Base-by-base conservation (phyloP, 2,797 vertebrate genomes). In the Mus caroli region DNA sequence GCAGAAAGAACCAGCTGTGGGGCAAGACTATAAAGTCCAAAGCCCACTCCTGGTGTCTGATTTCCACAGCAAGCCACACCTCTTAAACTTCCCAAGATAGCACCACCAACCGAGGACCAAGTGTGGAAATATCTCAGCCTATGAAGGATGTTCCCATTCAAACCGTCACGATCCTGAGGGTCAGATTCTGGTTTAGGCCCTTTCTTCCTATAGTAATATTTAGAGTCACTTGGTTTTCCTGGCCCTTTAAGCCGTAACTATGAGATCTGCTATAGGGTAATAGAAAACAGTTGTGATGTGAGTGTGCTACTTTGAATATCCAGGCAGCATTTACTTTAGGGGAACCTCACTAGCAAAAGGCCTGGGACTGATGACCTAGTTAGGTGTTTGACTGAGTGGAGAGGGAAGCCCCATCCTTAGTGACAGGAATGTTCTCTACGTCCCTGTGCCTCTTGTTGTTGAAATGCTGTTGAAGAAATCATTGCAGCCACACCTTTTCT, bases 191-290 rank as follows among this genome's bases (percentile, higher is more conserved):
- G 20, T 60, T 60, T n/a, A 50, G 52, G 52, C 22, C 22, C 10
- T 84, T 88, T 4, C 40, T 93, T 1, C 58, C 84, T 92, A 4
- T 43, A 73, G n/a, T 40, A 58, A 2, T 75, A 4, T 84, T 71
- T 28, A 56, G 78, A 91, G 46, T 77, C 40, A 77, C 52, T 89
- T 89, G 67, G 34, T 71, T 89, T 83, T 88, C 77, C 58, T 28
- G 31, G 40, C 28, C 31, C 24, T 76, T 88, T 69, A n/a, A n/a
- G 58, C 52, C 54, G 76, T 87, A 64, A 7, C 86, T 43, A 31
- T 15, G n/a, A 12, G 50, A 54, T 26, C 15, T 71, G 34, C 34
- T 87, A 19, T 54, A 64, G 28, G 84, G 52, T 46, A 14, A 5
- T 14, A 58, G 43, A 34, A 95, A 75, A 28, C 14, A 14, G 7